A percentile compares a stretch with the other conserved stretches of the same genome.
These are phyloP conservation scores for Dendroctonus ponderosae DNA, from an alignment of 1,140 invertebrate genomes.

Conservation along the genomic window DNA sequence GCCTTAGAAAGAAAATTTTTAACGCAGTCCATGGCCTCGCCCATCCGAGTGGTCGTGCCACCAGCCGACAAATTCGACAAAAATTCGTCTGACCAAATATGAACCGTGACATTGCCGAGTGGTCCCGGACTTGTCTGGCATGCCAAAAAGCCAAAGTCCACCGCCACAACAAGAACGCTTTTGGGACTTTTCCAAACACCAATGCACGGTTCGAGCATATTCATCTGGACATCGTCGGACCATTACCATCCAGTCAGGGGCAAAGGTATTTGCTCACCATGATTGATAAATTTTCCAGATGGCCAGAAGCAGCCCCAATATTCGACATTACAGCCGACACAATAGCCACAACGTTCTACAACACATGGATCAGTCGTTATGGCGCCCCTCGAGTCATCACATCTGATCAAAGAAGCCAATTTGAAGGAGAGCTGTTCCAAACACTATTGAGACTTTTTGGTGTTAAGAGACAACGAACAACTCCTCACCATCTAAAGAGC, in stretches of 20 bases:
- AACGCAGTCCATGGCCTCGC: conserved; percentile 33
- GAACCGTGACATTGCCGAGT: conserved; percentile 6
- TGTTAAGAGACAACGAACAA: conserved; percentile 41
- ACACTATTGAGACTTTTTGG: conserved; percentile 35
- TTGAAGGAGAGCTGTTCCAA: conserved; percentile 32
- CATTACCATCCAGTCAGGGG: conserved; percentile 45
- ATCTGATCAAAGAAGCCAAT: conserved; percentile 47
- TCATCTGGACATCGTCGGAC: conserved; percentile 48
- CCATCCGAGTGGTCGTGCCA: conserved; percentile 31
- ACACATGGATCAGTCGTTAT: conserved; percentile 43
- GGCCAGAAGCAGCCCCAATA: conserved; percentile 39
- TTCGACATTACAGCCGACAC: conserved; percentile 1
- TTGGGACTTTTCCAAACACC: conserved; percentile 10
- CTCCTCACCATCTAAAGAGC: conserved; percentile 47
- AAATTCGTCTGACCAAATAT: conserved; percentile 21
- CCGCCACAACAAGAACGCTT: background rate
- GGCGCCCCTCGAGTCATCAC: conserved; percentile 44
- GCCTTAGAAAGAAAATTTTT: conserved; percentile 21
- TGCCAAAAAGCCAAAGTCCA: conserved; percentile 17
- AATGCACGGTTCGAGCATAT: conserved; percentile 39
- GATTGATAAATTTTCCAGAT: conserved; percentile 11
- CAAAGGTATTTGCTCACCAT: conserved; percentile 39
- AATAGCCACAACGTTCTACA: conserved; percentile 34
- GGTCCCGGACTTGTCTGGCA: conserved; percentile 10
- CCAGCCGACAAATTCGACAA: conserved; percentile 2